These are phyloP conservation scores for Sebastes goodei DNA, from an alignment of 2,797 vertebrate species.

Conservation along the genomic window DNA sequence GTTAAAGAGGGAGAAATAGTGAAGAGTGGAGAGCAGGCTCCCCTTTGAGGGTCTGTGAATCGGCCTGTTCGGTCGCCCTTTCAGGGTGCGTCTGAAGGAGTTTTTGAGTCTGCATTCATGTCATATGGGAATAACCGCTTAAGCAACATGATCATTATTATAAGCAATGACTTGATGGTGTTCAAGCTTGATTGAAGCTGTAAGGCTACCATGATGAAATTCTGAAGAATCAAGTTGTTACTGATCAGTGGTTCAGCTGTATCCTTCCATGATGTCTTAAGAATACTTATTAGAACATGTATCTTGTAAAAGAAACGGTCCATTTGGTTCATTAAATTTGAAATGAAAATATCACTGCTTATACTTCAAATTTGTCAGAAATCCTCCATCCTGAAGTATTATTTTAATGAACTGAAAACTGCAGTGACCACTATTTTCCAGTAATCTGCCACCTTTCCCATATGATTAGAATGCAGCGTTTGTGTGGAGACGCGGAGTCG, in stretches of 20 bases:
- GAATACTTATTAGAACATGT: not conserved
- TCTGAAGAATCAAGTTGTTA: not conserved
- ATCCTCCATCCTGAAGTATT: not conserved
- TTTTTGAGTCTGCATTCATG: conserved; percentile 30
- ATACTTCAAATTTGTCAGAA: conserved; percentile 1
- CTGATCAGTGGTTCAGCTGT: not conserved
- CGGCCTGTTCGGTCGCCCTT: conserved; percentile 3
- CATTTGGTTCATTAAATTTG: conserved; percentile 25
- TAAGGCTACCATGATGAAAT: not conserved
- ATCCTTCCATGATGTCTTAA: not conserved
- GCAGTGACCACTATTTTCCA: conserved; percentile 48
- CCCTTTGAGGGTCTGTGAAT: conserved; percentile 26
- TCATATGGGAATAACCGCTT: conserved; percentile 32
- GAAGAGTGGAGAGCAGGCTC: conserved; percentile 16
- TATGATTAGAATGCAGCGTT: conserved; percentile 36
- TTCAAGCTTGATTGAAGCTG: not conserved
- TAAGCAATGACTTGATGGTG: not conserved
- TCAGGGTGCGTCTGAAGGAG: conserved; percentile 8
- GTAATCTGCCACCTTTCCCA: conserved; percentile 37
- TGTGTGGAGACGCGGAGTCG: not conserved
- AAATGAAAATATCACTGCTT: conserved; percentile 12
- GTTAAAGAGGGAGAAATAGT: conserved; percentile 26
- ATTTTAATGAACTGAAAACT: conserved; percentile 6
- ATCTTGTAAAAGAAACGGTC: not conserved
- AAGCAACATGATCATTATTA: not conserved